These are phyloP conservation scores for Pseudolycoriella hygida DNA, from an alignment of 2,888 invertebrate genomes.

Conservation along the genomic window DNA sequence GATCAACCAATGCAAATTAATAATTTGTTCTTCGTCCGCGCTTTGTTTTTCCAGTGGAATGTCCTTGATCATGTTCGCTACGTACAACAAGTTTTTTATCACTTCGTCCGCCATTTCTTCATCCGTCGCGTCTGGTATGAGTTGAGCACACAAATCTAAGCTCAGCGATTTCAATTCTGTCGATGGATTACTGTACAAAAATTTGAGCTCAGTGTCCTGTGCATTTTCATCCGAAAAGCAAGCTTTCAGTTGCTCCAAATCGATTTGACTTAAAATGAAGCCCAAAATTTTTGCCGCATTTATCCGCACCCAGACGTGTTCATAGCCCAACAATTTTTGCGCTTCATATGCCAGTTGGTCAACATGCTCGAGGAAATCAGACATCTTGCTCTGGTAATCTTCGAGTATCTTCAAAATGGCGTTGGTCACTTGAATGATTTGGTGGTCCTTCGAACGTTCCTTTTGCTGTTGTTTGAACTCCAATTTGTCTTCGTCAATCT, in stretches of 20 bases:
- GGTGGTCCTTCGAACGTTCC: conserved; percentile 50
- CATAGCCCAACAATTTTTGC: conserved; percentile 56
- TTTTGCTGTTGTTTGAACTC: conserved; percentile 29
- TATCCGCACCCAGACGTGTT: conserved; percentile 75
- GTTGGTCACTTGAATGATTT: conserved; percentile 55
- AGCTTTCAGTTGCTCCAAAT: conserved; percentile 38
- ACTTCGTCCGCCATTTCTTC: conserved; percentile 56
- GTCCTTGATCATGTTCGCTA: conserved; percentile 46
- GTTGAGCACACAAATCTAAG: conserved; percentile 58
- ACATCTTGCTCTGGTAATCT: conserved; percentile 37
- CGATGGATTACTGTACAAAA: conserved; percentile 43
- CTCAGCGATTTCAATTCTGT: conserved; percentile 44
- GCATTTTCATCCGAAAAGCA: neutral
- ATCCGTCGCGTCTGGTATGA: conserved; percentile 44
- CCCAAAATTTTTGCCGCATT: conserved; percentile 60
- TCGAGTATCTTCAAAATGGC: conserved; percentile 48
- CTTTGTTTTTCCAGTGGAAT: conserved; percentile 27
- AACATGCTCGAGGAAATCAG: conserved; percentile 29
- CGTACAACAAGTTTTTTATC: conserved; percentile 47
- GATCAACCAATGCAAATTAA: conserved; percentile 57
- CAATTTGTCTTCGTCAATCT: conserved; percentile 7
- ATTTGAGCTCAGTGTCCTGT: conserved; percentile 25
- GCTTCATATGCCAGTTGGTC: conserved; percentile 46
- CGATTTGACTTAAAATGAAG: conserved; percentile 44
- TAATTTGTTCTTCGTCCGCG: conserved; percentile 16